Evolutionary conservation across 2,113 vertebrate genomes (phyloP).

Genomic region (Lasiurus cinereus): DNA sequence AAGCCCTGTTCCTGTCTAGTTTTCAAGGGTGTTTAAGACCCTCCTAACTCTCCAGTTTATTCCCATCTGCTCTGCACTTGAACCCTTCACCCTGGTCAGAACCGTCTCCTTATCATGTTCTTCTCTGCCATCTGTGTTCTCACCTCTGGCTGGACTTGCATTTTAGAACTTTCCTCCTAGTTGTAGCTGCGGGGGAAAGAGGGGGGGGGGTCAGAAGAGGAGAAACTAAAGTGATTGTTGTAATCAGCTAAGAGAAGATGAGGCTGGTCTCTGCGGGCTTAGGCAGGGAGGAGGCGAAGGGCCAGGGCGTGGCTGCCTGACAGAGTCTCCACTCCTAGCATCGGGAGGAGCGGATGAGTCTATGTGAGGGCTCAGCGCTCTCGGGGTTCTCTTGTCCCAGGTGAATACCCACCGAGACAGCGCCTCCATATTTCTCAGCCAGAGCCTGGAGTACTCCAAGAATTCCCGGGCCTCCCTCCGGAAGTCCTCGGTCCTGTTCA

Average conservation of each 20-base stretch:
- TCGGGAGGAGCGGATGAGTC: background rate
- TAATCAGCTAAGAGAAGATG: background rate
- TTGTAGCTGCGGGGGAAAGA: background rate
- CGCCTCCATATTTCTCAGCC: slow-evolving; percentile 73
- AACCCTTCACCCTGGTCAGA: background rate
- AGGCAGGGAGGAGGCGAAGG: background rate
- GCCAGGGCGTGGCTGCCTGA: background rate
- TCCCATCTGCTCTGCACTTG: background rate
- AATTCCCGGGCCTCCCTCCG: slow-evolving; percentile 70
- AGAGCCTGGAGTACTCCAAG: slow-evolving; percentile 75
- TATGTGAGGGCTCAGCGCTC: background rate
- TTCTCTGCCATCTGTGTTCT: background rate
- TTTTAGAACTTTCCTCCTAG: background rate
- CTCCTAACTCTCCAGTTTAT: background rate
- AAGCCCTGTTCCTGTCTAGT: background rate
- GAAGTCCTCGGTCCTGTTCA: slow-evolving; percentile 78
- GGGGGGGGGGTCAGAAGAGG: background rate
- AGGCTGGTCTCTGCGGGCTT: background rate
- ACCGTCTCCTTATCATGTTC: background rate
- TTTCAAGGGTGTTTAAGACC: background rate
- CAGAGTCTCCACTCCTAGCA: background rate
- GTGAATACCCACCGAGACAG: slow-evolving; percentile 70
- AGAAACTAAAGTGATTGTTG: background rate
- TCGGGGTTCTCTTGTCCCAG: slow-evolving; percentile 59
- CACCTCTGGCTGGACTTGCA: background rate